Evolutionary conservation across 2,797 vertebrate species (phyloP), one percentile per base, ranked within the genome.

Genomic region (Sebastes paucispinis): DNA sequence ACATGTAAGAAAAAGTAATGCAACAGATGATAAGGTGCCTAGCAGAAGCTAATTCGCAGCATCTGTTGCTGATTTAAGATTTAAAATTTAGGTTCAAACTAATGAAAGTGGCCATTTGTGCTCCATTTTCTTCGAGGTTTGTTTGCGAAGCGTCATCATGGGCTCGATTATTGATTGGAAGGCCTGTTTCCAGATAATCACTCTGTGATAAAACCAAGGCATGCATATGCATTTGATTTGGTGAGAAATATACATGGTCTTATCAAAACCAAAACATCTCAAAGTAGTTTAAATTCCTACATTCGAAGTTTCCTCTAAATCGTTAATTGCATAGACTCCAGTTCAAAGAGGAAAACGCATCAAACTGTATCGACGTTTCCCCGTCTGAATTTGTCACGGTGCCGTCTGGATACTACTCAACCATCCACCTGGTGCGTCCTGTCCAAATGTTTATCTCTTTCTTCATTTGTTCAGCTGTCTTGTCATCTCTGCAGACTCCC

Each of bases 391-490:
- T 16, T 16, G 14, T 85, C 90, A 68, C 64, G 13, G 77, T 8
- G 36, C 72, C 65, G 58, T 74, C 76, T 86, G 86, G 83, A 80
- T 76, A 14, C 75, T 3, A 62, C 77, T 81, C 59, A 12, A 10
- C 25, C 75, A 58, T 87, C 90, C 91, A 87, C 89, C 87, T 91
- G 91, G 84, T 77, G 79, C 8, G 71, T 87, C 82, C 91, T 76
- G 82, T 88, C 83, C 78, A 91, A 91, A 90, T 88, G 90, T 87
- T 87, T 83, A 73, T 75, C 76, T 76, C 80, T 72, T 70, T 71
- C 85, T 87, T 85, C 77, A 88, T 93, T 93, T 93, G 89, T 81
- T 93, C 91, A 93, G 92, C 92, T 92, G 92, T 80, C 88, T 83
- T 64, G 73, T 87, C 81, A 66, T 82, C 79, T 75, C 81, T 22